phyloP scores from a whole-genome alignment of 1,140 invertebrate species.

The Atopsyche davidsoni region DNA sequence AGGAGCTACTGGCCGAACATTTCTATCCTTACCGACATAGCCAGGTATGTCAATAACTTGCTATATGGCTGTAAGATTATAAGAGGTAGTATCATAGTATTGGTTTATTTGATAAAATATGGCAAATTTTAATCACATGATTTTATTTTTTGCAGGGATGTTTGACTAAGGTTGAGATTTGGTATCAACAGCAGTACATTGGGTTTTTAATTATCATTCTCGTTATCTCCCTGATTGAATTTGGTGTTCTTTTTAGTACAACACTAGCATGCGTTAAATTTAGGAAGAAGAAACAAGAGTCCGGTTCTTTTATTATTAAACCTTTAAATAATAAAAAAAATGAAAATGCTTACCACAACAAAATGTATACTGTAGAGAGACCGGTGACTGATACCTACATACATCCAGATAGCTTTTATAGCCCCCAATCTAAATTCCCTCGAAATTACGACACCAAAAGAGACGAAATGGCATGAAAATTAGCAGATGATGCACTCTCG shows the following conservation, averaged over 20 bases:
- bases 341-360: conserved; percentile 43
- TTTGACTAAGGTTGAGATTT: conserved; percentile 61
- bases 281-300: conserved; percentile 36
- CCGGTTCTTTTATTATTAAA: conserved; percentile 38
- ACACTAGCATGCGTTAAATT: conserved; percentile 61
- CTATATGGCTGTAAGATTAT: neutral
- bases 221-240: conserved; percentile 60
- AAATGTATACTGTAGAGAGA: conserved; percentile 35
- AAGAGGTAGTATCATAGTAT: neutral
- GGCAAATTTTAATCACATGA: conserved; percentile 12
- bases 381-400: conserved; percentile 43
- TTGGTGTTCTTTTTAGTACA: conserved; percentile 61
- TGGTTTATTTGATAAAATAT: neutral
- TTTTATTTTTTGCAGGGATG: conserved; percentile 57
- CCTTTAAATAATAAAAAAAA: conserved; percentile 36
- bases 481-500: conserved; percentile 49
- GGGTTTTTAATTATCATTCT: conserved; percentile 62
- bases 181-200: conserved; percentile 70
- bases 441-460: conserved; percentile 43
- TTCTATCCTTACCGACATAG: conserved; percentile 58
- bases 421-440: conserved; percentile 42
- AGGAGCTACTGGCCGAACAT: conserved; percentile 56
- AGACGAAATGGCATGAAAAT: conserved; percentile 48
- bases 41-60: conserved; percentile 40
- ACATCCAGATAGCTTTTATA: conserved; percentile 47